Evolutionary conservation across 2,113 vertebrate species (phyloP), one percentile per base, ranked within the genome.

Genomic region (Myotis brandtii): DNA sequence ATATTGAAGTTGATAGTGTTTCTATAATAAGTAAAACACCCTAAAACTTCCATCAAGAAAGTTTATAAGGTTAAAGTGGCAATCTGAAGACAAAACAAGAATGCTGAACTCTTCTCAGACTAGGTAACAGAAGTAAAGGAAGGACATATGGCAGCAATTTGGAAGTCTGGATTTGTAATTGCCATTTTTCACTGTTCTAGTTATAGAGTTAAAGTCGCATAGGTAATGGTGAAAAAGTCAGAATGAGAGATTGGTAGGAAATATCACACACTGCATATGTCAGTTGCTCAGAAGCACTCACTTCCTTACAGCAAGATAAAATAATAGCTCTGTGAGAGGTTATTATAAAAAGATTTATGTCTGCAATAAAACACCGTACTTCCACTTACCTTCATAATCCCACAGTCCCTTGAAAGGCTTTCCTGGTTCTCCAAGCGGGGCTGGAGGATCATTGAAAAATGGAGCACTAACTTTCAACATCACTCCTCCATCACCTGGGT

Each of bases 301-400:
- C 14, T 79, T 34, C 18, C 94, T 66, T 86, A 69, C 21, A 90
- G 66, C 46, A 77, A 94, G 43, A 96, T 66, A 95, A 95, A 94
- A 79, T 37, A 94, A 91, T 32, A 93, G 66, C 85, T 88, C 66
- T 79, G 8, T 86, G 92, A 90, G 77, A 95, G 76, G 86, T 88
- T 97, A 95, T 95, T 97, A 91, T 32, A 86, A 92, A 96, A 82
- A 93, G 81, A 96, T 93, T 94, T 92, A 95, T 72, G 59, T 30
- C 43, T 92, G 20, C 64, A 97, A 79, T 73, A 91, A 88, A 95
- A 96, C 9, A 43, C 59, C 89, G 56, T 21, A 77, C 54, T 87
- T 93, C 43, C 4, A 40, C 97, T 97, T 96, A 99, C 99, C 99
- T 98, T 99, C 99, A 96, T 99, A 99, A 96, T 99, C 96, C 99